Evolutionary conservation across 1,140 invertebrate genomes (phyloP), one percentile per base, ranked within the genome.

Genomic region (Diorhabda sublineata): DNA sequence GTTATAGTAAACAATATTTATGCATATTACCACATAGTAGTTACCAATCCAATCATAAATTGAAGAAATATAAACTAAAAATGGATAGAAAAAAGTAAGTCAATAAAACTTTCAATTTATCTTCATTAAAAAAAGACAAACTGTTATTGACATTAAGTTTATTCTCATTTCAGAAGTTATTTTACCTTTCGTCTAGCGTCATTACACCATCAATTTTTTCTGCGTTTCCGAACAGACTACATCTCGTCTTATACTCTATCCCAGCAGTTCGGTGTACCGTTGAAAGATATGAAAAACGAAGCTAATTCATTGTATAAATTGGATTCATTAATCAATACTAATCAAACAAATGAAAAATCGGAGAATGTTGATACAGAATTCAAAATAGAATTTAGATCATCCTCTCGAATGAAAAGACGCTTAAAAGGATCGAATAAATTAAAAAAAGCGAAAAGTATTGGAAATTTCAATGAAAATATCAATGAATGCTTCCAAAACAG

Each of bases 121-220:
- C 26, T 26, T 26, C 26, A 26, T 26, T 26, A 26, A 26, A 26
- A 26, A 26, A 26, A 26, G 26, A 26, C 26, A 26, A 26, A 26
- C 26, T 26, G 26, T 26, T 26, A 26, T 26, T 26, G 26, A 26
- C 26, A 26, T 26, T 26, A 26, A 26, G 26, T 26, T 26, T 26
- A 26, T 41, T 52, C 79, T 78, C 44, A 59, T 73, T 80, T 82
- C 60, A 88, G 87, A 80, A 91, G 89, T 78, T 91, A 88, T 74
- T 92, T 89, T 75, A 87, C 88, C 68, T 91, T 91, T 79, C 89
- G 88, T 77, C 79, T 91, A 45, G 89, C 89, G 6, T 91, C 90
- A 3, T 78, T 91, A 42, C 90, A 92, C 77, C 90, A 91, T 78
- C 87, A 90, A 76, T 89, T 92, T 78, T 92, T 89, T 82, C 82